Conservation (phyloP, 1,140 invertebrate species). For the Ceratina australensis region DNA sequence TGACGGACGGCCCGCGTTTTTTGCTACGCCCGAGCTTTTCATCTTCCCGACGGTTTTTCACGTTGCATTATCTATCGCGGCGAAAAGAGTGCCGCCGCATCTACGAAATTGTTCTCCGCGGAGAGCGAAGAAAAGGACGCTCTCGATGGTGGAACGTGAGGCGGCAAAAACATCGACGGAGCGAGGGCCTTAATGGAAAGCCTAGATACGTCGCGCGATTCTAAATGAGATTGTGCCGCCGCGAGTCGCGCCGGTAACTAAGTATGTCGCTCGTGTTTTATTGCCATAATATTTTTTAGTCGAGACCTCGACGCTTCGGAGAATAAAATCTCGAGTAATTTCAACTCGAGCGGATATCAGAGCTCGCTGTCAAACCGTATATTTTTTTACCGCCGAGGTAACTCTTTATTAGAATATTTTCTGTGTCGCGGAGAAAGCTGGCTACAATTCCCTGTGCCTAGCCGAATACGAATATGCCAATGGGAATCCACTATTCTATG, state of each 20-base stretch:
- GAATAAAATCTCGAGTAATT: slow-evolving; percentile 1
- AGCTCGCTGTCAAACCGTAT: not conserved
- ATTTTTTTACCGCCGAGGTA: too few relatives aligned
- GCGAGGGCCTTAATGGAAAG: slow-evolving; percentile 24
- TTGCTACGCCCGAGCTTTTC: not conserved
- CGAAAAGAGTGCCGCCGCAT: slow-evolving; percentile 11
- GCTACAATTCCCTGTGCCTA: too few relatives aligned
- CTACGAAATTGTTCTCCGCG: slow-evolving; percentile 21
- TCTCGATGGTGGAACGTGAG: slow-evolving; percentile 3
- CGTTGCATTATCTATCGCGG: slow-evolving; percentile 13
- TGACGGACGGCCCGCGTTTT: not conserved
- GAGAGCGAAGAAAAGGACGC: not conserved
- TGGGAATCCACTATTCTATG: too few relatives aligned
- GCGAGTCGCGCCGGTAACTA: not conserved
- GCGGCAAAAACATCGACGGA: slow-evolving; percentile 7
- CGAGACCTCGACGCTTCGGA: not conserved
- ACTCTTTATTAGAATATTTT: too few relatives aligned
- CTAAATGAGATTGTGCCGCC: slow-evolving; percentile 18
- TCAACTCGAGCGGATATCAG: not conserved
- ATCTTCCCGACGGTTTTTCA: slow-evolving; percentile 14
- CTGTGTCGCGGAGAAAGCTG: too few relatives aligned
- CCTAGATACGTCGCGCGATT: slow-evolving; percentile 25
- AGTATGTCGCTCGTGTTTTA: not conserved
- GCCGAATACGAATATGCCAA: too few relatives aligned
- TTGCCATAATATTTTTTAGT: not conserved